Base-by-base conservation (phyloP, 2,888 invertebrate species). In the Drosophila cognata region DNA sequence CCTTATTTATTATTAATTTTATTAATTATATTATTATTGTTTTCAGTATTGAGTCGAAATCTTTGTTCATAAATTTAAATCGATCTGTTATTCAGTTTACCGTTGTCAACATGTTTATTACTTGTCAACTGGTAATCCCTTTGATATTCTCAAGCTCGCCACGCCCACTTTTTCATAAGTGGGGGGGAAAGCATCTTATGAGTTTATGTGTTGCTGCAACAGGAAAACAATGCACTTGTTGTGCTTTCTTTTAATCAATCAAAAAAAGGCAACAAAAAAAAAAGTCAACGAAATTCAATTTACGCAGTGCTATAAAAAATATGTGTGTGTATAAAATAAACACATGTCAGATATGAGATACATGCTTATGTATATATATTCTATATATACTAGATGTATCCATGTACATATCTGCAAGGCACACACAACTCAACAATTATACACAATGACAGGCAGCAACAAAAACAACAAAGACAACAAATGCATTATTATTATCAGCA, bases 401-500 rank as follows among this genome's bases (percentile, higher is more conserved):
- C 68, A 66, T 81, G 66, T 74, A 18, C 51, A 51, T 51, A 65
- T 79, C 64, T 79, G 60, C 46, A 65, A 65, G 58, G 63, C 75
- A 62, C 62, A 72, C 56, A 69, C 72, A 68, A 43, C 55, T 46
- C 61, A 84, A 86, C 85, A 84, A 84, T 88, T 88, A 83, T 84
- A 77, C 82, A 84, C 86, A 86, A 82, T 79, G 85, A 63, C 68
- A 79, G 58, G 51, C 69, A 58, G 43, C 53, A 46, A 29, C 25
- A 81, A 59, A 31, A 67, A 65, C 59, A 78, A 62, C 35, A 65
- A 61, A 67, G 69, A 55, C 29, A 68, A 62, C 58, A 88, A 88
- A 81, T 88, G 89, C 84, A 85, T 88, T 84, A 80, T 82, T 82
- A 79, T 88, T 82, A 84, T 84, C 84, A 88, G 84, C 86, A 83